Conservation (phyloP, 2,113 vertebrate genomes). For the Cairina moschata region DNA sequence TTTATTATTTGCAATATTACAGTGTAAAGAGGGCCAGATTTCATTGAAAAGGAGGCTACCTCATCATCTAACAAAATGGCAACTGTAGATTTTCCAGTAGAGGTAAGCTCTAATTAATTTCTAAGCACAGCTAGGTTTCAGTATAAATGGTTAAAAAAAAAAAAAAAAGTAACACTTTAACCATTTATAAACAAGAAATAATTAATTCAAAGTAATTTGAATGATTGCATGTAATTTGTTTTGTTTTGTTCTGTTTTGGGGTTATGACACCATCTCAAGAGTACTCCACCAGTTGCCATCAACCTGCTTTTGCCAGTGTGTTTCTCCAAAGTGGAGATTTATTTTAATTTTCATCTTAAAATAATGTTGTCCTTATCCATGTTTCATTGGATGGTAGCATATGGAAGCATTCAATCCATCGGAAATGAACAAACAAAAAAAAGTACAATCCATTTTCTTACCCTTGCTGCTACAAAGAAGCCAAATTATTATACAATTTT, state of each 20-base stretch:
- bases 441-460: neutral
- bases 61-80: neutral
- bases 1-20: neutral
- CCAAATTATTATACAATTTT: neutral
- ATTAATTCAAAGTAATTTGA: neutral
- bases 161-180: neutral
- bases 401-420: neutral
- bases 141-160: neutral
- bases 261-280: neutral
- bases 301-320: neutral
- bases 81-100: neutral
- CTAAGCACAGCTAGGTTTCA: neutral
- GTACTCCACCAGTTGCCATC: too few relatives aligned
- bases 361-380: neutral
- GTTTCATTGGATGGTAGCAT: neutral
- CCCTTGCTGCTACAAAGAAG: neutral
- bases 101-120: neutral
- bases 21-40: neutral
- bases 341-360: neutral
- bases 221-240: neutral
- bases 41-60: neutral
- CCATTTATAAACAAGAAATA: neutral
- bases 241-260: neutral
- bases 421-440: neutral
- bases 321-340: neutral